Evolutionary conservation across 2,888 invertebrate species (phyloP), one percentile per base, ranked within the genome.

Genomic region (Dermolepida albohirtum): DNA sequence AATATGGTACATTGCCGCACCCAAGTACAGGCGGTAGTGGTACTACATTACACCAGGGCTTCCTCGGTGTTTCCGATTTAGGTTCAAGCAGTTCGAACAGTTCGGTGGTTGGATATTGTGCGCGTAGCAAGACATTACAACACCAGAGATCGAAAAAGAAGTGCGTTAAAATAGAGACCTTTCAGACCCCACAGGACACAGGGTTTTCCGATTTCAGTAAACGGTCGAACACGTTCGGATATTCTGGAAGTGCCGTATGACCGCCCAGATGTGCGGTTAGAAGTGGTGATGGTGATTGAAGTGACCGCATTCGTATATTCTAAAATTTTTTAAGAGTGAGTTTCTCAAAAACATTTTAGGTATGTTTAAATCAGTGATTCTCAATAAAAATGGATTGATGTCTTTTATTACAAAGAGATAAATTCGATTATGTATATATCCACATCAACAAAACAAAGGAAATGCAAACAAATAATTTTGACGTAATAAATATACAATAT

Each of bases 181-280:
- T 84, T 71, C 81, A 82, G 68, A 80, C 81, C 22, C 81, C 82
- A 52, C 77, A 77, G 55, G 79, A 79, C 16, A 76, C 79, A 11
- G 78, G 77, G 55, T 78, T 80, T 67, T 75, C 76, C 49, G 81
- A 80, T 59, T 81, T 79, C 69, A 76, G 77, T 55, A 79, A 80
- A 70, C 74, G 79, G 73, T 76, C 79, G 70, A 80, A 76, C 67
- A 79, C 79, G 39, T 74, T 82, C 62, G 77, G 77, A 57, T 81
- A 80, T 68, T 80, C 81, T 44, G 82, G 82, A 44, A 82, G 82
- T 77, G 82, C 82, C 69, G 82, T 83, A 78, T 82, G 81, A 82
- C 78, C 65, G 59, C 51, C 55, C 51, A 12, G 14, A 54, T 29
- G 71, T 66, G 71, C 8, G 12, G 8, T 44, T 44, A 29, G 27